Base-by-base conservation (phyloP, 2,113 vertebrate genomes). In the Cacatua alba region DNA sequence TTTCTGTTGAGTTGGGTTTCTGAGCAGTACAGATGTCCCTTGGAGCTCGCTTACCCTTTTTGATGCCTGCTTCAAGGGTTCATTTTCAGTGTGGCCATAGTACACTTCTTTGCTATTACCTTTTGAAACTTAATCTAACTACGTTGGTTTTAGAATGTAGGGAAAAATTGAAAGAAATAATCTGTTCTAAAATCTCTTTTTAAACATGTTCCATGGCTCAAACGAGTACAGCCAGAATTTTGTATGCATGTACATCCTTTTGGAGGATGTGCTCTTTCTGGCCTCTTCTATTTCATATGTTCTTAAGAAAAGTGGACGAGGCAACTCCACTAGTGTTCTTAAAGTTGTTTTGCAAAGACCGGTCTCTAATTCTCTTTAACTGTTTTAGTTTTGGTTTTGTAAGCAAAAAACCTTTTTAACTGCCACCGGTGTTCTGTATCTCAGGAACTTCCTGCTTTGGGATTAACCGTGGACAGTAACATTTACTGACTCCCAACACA, bases 11-110 rank as follows among this genome's bases (percentile, higher is more conserved):
- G 64, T 96, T 94, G 94, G 88, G 94, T 94, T 95, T 93, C 93
- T 96, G 92, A 95, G 94, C 96, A 93, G 93, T 81, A 69, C 96
- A 97, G 93, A 93, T 95, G 95, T 96, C 93, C 95, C 94, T 95
- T 95, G 96, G 95, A 94, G 88, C 91, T 63, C 79, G 23, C 86
- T 87, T 78, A 49, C 88, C 86, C 83, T 94, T 84, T 84, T 41
- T 10, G 72, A 65, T 81, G 43, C 77, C 76, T 63, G 26, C 55
- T 75, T 35, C 53, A 75, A 31, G 25, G 7, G 65, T 91, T 95
- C 46, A 7, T 92, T 81, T 80, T 63, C 91, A 86, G 81, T 33
- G 83, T 80, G 94, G 81, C 94, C 94, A 76, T 72, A 53, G 70
- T 80, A 43, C 72, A 17, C 63, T 77, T 93, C 79, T 60, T 89